These are phyloP conservation scores for Caenorhabditis sp. DNA, from an alignment of 2,888 invertebrate species.

Conservation along the genomic window DNA sequence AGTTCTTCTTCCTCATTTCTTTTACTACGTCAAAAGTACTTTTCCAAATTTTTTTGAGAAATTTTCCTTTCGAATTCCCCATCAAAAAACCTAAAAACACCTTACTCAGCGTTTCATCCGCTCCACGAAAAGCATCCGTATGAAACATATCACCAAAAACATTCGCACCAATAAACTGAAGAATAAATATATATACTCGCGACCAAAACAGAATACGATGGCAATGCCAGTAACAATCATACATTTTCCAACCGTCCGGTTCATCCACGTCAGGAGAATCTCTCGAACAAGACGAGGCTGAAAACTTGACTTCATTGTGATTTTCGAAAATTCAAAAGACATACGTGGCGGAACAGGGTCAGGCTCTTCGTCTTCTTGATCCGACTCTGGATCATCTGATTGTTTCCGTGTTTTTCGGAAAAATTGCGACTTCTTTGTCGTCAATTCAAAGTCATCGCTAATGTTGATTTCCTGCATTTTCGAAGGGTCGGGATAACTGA, in stretches of 20 bases:
- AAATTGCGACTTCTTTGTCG: not conserved
- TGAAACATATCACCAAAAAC: conserved; percentile 13
- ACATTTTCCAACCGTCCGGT: conserved; percentile 12
- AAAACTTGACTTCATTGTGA: too few relatives aligned
- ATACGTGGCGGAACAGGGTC: not conserved
- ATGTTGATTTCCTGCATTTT: conserved; percentile 15
- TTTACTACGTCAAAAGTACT: too few relatives aligned
- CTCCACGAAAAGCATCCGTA: conserved; percentile 21
- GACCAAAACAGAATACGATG: conserved; percentile 14
- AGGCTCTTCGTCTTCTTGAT: not conserved
- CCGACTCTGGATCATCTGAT: not conserved
- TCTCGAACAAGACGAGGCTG: not conserved
- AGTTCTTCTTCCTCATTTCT: too few relatives aligned
- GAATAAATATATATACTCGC: conserved; percentile 17
- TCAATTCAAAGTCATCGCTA: conserved; percentile 2
- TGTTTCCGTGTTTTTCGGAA: not conserved
- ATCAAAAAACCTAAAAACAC: conserved; percentile 2
- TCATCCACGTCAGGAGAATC: not conserved
- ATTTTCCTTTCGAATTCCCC: not conserved
- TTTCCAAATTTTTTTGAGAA: conserved; percentile 1
- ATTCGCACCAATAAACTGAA: conserved; percentile 23
- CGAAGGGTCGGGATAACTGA: conserved; percentile 14
- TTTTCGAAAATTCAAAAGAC: not conserved
- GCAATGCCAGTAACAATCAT: conserved; percentile 10
- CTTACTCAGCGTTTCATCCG: conserved; percentile 14